These are phyloP conservation scores for Syngnathus typhle DNA, from an alignment of 2,113 vertebrate species.

Conservation along the genomic window DNA sequence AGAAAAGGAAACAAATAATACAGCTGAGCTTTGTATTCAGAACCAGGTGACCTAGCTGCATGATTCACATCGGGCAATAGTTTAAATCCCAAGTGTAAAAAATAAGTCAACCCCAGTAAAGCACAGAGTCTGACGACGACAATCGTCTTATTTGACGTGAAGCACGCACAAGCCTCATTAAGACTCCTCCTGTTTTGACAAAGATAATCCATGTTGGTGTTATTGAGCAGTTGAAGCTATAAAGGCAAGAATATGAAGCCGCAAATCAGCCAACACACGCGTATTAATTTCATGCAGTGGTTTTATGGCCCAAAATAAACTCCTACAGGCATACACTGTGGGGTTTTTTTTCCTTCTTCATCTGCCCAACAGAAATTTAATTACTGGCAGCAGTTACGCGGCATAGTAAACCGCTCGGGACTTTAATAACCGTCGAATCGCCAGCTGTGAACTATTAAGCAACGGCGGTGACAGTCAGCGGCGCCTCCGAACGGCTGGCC, in stretches of 20 bases:
- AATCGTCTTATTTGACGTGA: background rate
- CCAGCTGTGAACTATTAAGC: conserved; percentile 68
- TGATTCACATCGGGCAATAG: background rate
- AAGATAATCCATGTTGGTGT: conserved; percentile 14
- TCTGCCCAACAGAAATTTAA: conserved; percentile 6
- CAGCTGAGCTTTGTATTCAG: background rate
- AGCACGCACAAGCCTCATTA: conserved; percentile 11
- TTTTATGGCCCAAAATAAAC: conserved; percentile 12
- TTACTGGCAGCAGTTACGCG: conserved; percentile 35
- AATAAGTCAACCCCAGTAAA: background rate
- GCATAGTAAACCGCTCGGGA: conserved; percentile 45
- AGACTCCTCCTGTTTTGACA: conserved; percentile 2
- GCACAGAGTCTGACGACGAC: background rate
- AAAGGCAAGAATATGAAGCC: conserved; percentile 15
- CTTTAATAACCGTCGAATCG: conserved; percentile 56
- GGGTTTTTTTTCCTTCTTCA: background rate
- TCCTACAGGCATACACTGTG: conserved; percentile 14
- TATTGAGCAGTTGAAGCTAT: conserved; percentile 19
- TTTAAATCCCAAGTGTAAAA: background rate
- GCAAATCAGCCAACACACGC: conserved; percentile 17
- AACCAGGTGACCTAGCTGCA: background rate
- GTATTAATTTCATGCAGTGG: conserved; percentile 1
- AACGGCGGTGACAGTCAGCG: conserved; percentile 28
- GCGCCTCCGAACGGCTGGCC: conserved; percentile 42
- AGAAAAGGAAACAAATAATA: background rate